phyloP scores from a whole-genome alignment of 1,140 invertebrate species.

The Condylostylus longicornis region DNA sequence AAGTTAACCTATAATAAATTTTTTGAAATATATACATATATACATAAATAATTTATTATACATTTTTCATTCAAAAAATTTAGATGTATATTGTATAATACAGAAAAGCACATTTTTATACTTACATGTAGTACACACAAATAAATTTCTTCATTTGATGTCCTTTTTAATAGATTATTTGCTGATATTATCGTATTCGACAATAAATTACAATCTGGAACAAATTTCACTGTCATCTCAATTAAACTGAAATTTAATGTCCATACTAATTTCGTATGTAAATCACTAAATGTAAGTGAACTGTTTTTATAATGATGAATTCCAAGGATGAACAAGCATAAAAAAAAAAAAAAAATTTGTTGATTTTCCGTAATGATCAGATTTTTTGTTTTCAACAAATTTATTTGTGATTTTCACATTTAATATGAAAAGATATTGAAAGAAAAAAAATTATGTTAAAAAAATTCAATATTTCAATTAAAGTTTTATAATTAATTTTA shows the following conservation, averaged over 20 bases:
- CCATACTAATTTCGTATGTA: slow-evolving; percentile 25
- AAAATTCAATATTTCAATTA: too few relatives aligned
- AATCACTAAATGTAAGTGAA: slow-evolving; percentile 13
- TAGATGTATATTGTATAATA: too few relatives aligned
- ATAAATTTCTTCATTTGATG: slow-evolving; percentile 24
- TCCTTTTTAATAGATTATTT: slow-evolving; percentile 25
- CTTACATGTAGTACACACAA: slow-evolving; percentile 30
- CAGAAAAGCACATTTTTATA: slow-evolving; percentile 7
- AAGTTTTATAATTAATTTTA: too few relatives aligned
- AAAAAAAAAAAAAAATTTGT: slow-evolving; percentile 5
- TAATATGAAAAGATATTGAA: too few relatives aligned
- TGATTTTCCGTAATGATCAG: too few relatives aligned
- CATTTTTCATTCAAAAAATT: too few relatives aligned
- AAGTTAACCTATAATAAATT: too few relatives aligned
- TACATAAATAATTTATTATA: too few relatives aligned
- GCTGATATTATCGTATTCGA: slow-evolving; percentile 28
- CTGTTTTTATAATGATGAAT: slow-evolving; percentile 11
- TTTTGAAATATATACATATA: too few relatives aligned
- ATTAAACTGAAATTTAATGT: slow-evolving; percentile 32
- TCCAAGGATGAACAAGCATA: slow-evolving; percentile 15
- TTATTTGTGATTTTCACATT: too few relatives aligned
- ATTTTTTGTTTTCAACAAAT: too few relatives aligned
- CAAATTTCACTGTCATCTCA: slow-evolving; percentile 33
- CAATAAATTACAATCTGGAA: slow-evolving; percentile 26
- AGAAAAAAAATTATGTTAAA: too few relatives aligned